Percentiles rank a stretch among this genome's conserved stretches.
These are phyloP conservation scores for Gallirallus australis DNA, from an alignment of 2,797 vertebrate genomes.

Conservation along the genomic window DNA sequence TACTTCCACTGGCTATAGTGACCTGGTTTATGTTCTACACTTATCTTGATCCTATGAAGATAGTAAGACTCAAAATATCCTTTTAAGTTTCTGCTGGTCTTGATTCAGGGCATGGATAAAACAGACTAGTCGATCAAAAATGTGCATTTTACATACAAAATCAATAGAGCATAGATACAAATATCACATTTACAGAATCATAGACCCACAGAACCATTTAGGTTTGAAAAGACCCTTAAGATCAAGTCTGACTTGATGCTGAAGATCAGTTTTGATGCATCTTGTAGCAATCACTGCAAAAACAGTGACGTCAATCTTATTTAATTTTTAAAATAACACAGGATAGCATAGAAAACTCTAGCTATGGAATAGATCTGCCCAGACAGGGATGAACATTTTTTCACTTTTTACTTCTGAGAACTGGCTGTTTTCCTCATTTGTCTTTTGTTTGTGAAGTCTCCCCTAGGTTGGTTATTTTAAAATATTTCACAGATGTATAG, in stretches of 20 bases:
- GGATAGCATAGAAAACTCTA: not conserved
- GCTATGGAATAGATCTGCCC: not conserved
- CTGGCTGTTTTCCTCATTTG: not conserved
- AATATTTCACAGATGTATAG: not conserved
- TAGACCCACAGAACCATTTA: not conserved
- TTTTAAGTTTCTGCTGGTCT: not conserved
- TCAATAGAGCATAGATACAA: not conserved
- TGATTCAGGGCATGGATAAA: not conserved
- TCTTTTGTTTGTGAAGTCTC: not conserved
- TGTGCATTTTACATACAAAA: not conserved
- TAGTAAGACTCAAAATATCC: not conserved
- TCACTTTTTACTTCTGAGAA: not conserved
- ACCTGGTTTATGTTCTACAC: not conserved
- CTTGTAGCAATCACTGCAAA: not conserved
- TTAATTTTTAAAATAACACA: not conserved
- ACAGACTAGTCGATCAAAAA: not conserved
- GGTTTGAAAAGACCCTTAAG: not conserved
- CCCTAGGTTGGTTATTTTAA: not conserved
- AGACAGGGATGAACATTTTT: not conserved
- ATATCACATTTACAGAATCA: not conserved
- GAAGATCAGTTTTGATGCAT: not conserved
- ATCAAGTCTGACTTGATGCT: not conserved
- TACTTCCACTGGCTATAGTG: not conserved
- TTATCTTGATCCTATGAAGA: not conserved
- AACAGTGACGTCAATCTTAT: not conserved